Percentiles rank a stretch among this genome's conserved stretches.
Evolutionary conservation across 2,113 vertebrate genomes (phyloP).

Genomic region (Psephotus haematonotus): DNA sequence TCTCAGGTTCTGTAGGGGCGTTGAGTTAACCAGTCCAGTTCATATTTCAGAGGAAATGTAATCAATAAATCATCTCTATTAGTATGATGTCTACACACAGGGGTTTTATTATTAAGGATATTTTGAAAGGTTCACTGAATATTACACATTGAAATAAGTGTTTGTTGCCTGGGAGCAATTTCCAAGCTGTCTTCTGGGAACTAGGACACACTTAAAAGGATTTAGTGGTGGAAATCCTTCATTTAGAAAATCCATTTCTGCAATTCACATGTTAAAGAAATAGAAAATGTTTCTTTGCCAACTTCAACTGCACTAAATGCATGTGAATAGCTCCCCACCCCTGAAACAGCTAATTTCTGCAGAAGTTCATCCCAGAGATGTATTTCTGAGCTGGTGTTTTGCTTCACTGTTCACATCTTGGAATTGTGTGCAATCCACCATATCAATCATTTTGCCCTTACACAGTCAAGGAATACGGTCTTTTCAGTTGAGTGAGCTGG

Average conservation of each 20-base stretch:
- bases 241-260: constrained; percentile 73
- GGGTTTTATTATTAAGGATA: constrained; percentile 67
- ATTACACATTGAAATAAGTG: constrained; percentile 72
- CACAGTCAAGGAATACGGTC: constrained; percentile 2
- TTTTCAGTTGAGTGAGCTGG: constrained; percentile 35
- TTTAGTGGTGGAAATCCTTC: constrained; percentile 72
- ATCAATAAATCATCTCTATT: constrained; percentile 71
- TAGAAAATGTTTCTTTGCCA: constrained; percentile 63
- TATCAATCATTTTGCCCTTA: constrained; percentile 4
- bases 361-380: constrained; percentile 18
- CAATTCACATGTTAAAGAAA: constrained; percentile 69
- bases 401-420: constrained; percentile 17
- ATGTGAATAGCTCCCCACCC: neutral
- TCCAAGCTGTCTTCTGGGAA: constrained; percentile 67
- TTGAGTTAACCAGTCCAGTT: constrained; percentile 46
- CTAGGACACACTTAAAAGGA: constrained; percentile 72
- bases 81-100: constrained; percentile 51
- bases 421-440: neutral
- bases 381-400: constrained; percentile 31
- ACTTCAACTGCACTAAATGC: constrained; percentile 17
- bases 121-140: constrained; percentile 72
- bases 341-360: constrained; percentile 56
- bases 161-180: constrained; percentile 70
- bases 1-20: constrained; percentile 19
- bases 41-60: constrained; percentile 63